These are phyloP conservation scores for Acanthosepion lycidas DNA, from an alignment of 2,888 invertebrate species.

Conservation along the genomic window DNA sequence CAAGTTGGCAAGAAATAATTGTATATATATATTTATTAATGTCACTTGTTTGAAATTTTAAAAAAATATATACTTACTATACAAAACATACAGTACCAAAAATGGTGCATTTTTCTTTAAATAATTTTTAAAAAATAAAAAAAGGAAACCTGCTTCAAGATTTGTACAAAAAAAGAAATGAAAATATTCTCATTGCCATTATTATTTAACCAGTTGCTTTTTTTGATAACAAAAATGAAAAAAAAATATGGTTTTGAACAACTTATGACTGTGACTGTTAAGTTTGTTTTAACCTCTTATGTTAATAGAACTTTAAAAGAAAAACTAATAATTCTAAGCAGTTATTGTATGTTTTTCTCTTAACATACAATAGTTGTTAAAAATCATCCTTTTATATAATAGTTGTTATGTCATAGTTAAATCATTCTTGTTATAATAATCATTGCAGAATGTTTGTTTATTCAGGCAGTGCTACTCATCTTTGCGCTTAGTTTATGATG, in stretches of 20 bases:
- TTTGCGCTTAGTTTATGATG: neutral
- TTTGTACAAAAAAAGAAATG: neutral
- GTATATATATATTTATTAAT: conserved; percentile 33
- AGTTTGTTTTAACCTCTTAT: conserved; percentile 22
- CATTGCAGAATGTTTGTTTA: neutral
- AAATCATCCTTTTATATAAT: conserved; percentile 33
- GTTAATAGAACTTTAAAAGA: neutral
- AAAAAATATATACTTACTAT: conserved; percentile 15
- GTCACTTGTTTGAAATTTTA: conserved; percentile 1
- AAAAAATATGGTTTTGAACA: neutral
- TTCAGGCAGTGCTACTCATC: neutral
- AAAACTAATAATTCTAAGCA: neutral
- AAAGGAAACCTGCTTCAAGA: neutral
- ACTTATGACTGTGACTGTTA: conserved; percentile 33
- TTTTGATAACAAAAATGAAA: neutral
- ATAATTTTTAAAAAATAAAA: neutral
- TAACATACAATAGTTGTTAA: conserved; percentile 33
- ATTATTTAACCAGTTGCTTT: conserved; percentile 33
- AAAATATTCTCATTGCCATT: conserved; percentile 33
- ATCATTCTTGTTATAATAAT: conserved; percentile 11
- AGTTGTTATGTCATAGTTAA: conserved; percentile 10
- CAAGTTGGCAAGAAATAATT: conserved; percentile 33
- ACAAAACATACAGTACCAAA: neutral
- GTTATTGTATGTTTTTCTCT: conserved; percentile 22
- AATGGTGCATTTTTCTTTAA: neutral